Percentiles rank a stretch among this genome's conserved stretches.
These are phyloP conservation scores for Anser brachyrhynchus DNA, from an alignment of 2,113 vertebrate genomes.

Conservation along the genomic window DNA sequence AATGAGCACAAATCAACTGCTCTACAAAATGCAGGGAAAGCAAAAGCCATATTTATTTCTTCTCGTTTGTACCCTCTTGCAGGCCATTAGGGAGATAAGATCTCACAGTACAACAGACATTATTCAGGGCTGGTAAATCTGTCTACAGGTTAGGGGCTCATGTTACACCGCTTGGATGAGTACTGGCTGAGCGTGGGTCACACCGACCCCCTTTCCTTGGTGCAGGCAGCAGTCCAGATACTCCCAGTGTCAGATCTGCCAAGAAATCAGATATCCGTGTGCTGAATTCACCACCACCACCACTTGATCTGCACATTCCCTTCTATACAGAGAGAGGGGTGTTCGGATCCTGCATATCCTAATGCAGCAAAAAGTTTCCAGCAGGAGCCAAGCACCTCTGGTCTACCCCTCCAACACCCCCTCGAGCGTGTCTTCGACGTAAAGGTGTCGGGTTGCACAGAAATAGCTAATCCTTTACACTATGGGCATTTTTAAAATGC, in stretches of 20 bases:
- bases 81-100: constrained; percentile 61
- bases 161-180: constrained; percentile 13
- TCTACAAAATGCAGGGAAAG: constrained; percentile 8
- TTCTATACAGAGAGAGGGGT: constrained; percentile 19
- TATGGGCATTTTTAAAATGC: accelerated
- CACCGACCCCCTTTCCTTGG: constrained; percentile 27
- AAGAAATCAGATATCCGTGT: constrained; percentile 68
- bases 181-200: constrained; percentile 48
- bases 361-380: background rate
- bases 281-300: constrained; percentile 45
- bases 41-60: constrained; percentile 46
- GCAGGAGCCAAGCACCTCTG: background rate
- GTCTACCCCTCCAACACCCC: background rate
- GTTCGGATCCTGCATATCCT: background rate
- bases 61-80: constrained; percentile 31
- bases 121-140: constrained; percentile 71
- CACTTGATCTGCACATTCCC: constrained; percentile 36
- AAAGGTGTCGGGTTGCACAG: background rate
- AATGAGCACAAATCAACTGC: background rate
- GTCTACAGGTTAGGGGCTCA: constrained; percentile 50
- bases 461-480: background rate
- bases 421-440: background rate
- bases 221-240: constrained; percentile 56
- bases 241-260: constrained; percentile 37
- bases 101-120: constrained; percentile 61